Conservation (phyloP, 2,888 invertebrate species). For the Clepsis dumicolana region DNA sequence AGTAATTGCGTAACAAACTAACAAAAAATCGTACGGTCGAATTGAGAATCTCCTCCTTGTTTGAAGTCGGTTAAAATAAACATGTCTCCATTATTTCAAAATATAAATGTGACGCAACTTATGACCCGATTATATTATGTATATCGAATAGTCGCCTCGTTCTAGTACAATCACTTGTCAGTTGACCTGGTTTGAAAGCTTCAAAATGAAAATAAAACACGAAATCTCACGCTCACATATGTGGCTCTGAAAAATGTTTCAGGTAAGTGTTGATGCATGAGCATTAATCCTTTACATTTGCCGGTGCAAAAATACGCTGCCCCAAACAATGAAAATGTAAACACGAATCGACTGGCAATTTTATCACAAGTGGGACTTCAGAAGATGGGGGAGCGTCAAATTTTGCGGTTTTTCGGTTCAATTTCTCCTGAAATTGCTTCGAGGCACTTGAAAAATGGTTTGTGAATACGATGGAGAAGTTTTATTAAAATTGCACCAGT, state of each 20-base stretch:
- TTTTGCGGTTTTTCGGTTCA: too few relatives aligned
- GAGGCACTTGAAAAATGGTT: too few relatives aligned
- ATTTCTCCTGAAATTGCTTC: too few relatives aligned
- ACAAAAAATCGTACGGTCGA: too few relatives aligned
- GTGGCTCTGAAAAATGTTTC: constrained; percentile 6
- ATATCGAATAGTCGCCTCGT: not conserved
- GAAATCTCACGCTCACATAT: constrained; percentile 3
- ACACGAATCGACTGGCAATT: not conserved
- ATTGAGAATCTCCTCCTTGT: too few relatives aligned
- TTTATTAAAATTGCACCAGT: too few relatives aligned
- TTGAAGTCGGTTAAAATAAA: too few relatives aligned
- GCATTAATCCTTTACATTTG: constrained; percentile 8
- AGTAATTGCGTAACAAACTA: too few relatives aligned
- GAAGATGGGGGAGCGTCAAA: not conserved
- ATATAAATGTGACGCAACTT: too few relatives aligned
- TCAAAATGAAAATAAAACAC: not conserved
- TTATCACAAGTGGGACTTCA: not conserved
- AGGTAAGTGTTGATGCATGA: constrained; percentile 19
- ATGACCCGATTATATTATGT: not conserved
- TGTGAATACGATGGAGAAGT: too few relatives aligned
- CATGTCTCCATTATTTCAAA: too few relatives aligned
- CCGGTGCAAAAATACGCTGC: constrained; percentile 9
- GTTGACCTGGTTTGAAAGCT: constrained; percentile 1
- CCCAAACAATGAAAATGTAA: not conserved
- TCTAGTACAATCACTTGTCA: not conserved